Evolutionary conservation across 1,140 invertebrate species (phyloP), one percentile per base, ranked within the genome.

Genomic region (Platyscapa corneri): DNA sequence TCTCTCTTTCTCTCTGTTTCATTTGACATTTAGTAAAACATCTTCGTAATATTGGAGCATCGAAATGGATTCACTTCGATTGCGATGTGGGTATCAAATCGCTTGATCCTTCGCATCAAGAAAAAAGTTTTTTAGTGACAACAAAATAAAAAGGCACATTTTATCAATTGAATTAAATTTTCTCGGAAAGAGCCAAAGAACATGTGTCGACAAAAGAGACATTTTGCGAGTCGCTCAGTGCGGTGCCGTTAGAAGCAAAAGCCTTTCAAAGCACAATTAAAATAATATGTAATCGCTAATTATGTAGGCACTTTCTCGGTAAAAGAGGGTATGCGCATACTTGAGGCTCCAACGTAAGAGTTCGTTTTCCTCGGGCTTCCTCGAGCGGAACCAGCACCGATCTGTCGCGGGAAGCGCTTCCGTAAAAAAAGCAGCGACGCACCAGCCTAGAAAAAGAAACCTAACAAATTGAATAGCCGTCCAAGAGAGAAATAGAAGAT

Each of bases 201-300:
- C 83, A 84, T 80, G 80, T 80, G 77, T 76, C 76, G 49, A 56
- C n/a, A 14, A 74, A n/a, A 16, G 39, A 39, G 37, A 46, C 46
- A 46, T 46, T n/a, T n/a, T n/a, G n/a, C n/a, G n/a, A n/a, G n/a
- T n/a, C n/a, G n/a, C n/a, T 82, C 53, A 37, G 23, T 18, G 20
- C 74, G 49, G 46, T 49, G 30, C 34, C 30, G 30, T 37, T 75
- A 30, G 7, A 42, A 27, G 12, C 42, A 46, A 70, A 77, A 77
- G 56, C 82, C 30, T 53, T 83, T 77, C 27, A 67, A 49, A 34
- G 34, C 49, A 7, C 34, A 79, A 79, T 78, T 80, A 72, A 84
- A 84, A 84, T 84, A 80, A 80, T 80, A 80, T 60, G 46, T 27
- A 70, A 79, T 84, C 83, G 76, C 64, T 72, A 79, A 84, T 79